Evolutionary conservation across 2,888 invertebrate species (phyloP).

Genomic region (Agonopterix arenella): DNA sequence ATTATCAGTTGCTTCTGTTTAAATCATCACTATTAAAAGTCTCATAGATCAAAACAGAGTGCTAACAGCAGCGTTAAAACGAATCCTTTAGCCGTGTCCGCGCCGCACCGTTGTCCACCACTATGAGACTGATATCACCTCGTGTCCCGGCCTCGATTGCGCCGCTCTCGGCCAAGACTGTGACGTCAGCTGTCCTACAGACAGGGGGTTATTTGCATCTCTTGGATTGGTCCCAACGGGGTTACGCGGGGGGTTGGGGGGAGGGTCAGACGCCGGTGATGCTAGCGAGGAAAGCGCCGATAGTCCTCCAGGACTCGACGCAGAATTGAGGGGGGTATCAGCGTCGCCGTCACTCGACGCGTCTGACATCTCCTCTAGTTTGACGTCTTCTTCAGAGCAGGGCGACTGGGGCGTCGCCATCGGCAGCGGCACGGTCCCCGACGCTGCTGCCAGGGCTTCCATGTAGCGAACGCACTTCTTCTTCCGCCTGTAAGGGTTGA

Average conservation of each 20-base stretch:
- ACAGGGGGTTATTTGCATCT: slow-evolving; percentile 94
- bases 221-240: slow-evolving; percentile 95
- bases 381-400: slow-evolving; percentile 85
- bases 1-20: slow-evolving; percentile 21
- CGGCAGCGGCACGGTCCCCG: slow-evolving; percentile 84
- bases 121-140: slow-evolving; percentile 73
- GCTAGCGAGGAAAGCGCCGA: slow-evolving; percentile 78
- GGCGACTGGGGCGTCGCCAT: slow-evolving; percentile 88
- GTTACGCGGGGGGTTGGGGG: slow-evolving; percentile 75
- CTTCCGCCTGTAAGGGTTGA: slow-evolving; percentile 87
- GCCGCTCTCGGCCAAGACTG: slow-evolving; percentile 73
- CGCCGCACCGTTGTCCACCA: slow-evolving; percentile 17
- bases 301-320: slow-evolving; percentile 69
- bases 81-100: slow-evolving; percentile 6
- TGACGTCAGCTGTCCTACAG: slow-evolving; percentile 92
- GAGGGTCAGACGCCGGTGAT: slow-evolving; percentile 86
- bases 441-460: slow-evolving; percentile 85
- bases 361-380: slow-evolving; percentile 83
- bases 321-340: slow-evolving; percentile 69
- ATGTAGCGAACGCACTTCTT: slow-evolving; percentile 98
- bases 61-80: background rate
- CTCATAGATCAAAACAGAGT: slow-evolving; percentile 1
- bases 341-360: slow-evolving; percentile 75
- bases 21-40: slow-evolving; percentile 24
- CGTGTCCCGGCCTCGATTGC: slow-evolving; percentile 51